Evolutionary conservation across 2,113 vertebrate genomes (phyloP).

Genomic region (Trichomycterus rosablanca): DNA sequence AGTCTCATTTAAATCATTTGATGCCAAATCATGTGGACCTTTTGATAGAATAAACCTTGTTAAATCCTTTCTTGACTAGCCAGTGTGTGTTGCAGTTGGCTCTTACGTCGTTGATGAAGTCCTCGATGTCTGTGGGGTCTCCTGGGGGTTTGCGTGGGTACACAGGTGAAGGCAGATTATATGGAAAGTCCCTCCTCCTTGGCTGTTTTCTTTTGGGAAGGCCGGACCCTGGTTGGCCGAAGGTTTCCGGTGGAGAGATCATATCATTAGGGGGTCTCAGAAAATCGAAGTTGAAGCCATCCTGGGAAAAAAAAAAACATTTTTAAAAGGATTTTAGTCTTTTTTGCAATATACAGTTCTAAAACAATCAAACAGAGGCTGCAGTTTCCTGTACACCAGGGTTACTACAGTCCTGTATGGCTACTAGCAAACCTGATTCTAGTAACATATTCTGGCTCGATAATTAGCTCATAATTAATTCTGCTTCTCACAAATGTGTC

Average conservation of each 20-base stretch:
- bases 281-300: conserved; percentile 87
- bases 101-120: conserved; percentile 85
- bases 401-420: no score
- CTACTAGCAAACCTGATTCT: no score
- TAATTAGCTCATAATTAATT: no score
- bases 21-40: no score
- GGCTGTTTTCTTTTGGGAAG: conserved; percentile 67
- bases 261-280: conserved; percentile 77
- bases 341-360: no score
- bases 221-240: conserved; percentile 36
- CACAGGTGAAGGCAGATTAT: conserved; percentile 62
- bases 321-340: background rate
- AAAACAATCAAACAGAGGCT: no score
- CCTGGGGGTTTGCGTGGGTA: conserved; percentile 64
- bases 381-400: no score
- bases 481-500: no score
- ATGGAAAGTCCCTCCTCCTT: conserved; percentile 74
- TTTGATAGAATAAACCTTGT: no score
- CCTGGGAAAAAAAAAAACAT: conserved; percentile 58
- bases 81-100: background rate
- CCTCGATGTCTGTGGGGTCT: conserved; percentile 80
- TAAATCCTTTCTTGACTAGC: no score
- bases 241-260: conserved; percentile 42
- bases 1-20: no score
- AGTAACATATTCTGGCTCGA: no score